Percentiles rank a stretch among this genome's conserved stretches.
Conservation (phyloP, 2,888 invertebrate genomes). For the Caenorhabditis virilis region DNA sequence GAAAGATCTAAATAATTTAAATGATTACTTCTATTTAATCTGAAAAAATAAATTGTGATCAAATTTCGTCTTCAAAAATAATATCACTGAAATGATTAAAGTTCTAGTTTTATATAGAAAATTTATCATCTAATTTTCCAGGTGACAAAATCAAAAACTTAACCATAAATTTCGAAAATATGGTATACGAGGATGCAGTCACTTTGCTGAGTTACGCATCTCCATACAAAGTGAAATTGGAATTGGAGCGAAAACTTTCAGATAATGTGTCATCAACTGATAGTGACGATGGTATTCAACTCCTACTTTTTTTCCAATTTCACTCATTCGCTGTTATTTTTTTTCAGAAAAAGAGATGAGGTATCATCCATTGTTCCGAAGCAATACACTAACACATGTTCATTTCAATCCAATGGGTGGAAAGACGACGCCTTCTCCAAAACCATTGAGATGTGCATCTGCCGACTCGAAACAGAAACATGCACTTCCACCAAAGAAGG, state of each 20-base stretch:
- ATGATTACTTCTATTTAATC: too few species aligned
- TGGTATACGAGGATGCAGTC: constrained; percentile 87
- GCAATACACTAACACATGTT: constrained; percentile 53
- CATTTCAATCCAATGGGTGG: constrained; percentile 50
- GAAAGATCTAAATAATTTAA: too few species aligned
- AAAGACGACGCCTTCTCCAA: constrained; percentile 10
- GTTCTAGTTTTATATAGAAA: background rate
- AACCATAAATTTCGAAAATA: constrained; percentile 84
- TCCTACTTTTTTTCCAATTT: too few species aligned
- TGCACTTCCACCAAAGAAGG: constrained; percentile 22
- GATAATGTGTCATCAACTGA: constrained; percentile 24
- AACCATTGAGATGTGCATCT: constrained; percentile 35
- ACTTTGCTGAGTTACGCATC: constrained; percentile 88
- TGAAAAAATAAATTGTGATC: too few species aligned
- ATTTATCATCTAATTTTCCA: constrained; percentile 69
- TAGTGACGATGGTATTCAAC: constrained; percentile 36
- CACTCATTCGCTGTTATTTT: too few species aligned
- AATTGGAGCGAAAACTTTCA: constrained; percentile 46
- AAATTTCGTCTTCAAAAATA: too few species aligned
- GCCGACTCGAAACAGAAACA: constrained; percentile 44
- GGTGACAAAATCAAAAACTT: constrained; percentile 87
- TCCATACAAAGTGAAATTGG: constrained; percentile 78
- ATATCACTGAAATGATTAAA: background rate
- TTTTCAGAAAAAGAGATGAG: constrained; percentile 37
- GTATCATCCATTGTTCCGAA: constrained; percentile 54